Conservation (phyloP, 1,140 invertebrate genomes). For the Hyles vespertilio region DNA sequence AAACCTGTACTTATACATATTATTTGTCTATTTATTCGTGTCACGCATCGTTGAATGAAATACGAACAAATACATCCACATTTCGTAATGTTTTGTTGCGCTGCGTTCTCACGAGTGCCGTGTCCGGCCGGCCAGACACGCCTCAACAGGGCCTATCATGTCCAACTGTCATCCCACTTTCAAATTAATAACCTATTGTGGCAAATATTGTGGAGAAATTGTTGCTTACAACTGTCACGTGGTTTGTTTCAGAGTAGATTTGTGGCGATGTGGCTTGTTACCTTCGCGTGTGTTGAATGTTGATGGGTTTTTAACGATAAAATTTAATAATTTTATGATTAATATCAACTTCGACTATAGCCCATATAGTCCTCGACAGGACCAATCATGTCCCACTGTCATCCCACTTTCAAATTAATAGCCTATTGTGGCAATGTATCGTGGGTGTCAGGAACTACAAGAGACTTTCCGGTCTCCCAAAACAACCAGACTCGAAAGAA, state of each 20-base stretch:
- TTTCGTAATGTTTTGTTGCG: no score
- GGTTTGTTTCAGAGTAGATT: neutral
- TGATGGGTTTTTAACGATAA: no score
- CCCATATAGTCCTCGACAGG: slow-evolving; percentile 42
- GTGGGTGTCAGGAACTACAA: no score
- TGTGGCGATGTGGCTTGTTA: no score
- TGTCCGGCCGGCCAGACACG: slow-evolving; percentile 30
- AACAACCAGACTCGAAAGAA: no score
- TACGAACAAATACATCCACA: no score
- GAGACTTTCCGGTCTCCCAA: no score
- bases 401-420: slow-evolving; percentile 22
- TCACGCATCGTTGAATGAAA: no score
- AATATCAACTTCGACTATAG: neutral
- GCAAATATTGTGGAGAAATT: slow-evolving; percentile 11
- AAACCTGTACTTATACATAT: no score
- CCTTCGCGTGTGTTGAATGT: no score
- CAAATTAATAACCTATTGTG: slow-evolving; percentile 32
- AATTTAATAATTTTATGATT: no score
- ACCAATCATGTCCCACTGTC: slow-evolving; percentile 44
- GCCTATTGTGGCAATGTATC: slow-evolving; percentile 34
- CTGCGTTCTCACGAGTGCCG: slow-evolving; percentile 38
- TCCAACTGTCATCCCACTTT: slow-evolving; percentile 33
- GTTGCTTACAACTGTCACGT: slow-evolving; percentile 7
- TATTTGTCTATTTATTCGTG: no score
- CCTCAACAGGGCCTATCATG: slow-evolving; percentile 44